phyloP scores from a whole-genome alignment of 2,797 vertebrate species.

The Coregonus suidteri region DNA sequence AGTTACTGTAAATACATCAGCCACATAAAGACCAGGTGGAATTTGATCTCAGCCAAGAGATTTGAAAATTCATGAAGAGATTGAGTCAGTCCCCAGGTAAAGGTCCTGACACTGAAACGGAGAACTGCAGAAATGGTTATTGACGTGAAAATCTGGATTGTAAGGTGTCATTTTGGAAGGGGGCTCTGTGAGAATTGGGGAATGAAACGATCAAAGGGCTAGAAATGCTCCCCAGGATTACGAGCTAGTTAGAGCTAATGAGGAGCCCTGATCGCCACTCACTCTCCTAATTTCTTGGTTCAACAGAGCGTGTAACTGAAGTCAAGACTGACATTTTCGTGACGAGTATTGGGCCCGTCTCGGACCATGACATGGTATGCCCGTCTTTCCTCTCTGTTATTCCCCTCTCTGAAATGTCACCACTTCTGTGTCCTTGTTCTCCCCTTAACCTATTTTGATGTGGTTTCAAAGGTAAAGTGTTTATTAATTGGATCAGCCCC shows the following conservation, averaged over 20 bases:
- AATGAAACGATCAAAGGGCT: constrained; percentile 70
- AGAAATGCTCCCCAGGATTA: constrained; percentile 73
- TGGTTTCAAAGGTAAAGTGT: constrained; percentile 40
- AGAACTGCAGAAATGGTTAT: constrained; percentile 48
- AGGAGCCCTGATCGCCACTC: constrained; percentile 81
- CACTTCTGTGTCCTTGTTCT: constrained; percentile 19
- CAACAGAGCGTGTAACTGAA: constrained; percentile 99
- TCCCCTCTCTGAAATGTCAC: constrained; percentile 66
- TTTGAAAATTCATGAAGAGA: constrained; percentile 47
- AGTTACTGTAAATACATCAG: constrained; percentile 31
- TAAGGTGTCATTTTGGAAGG: constrained; percentile 18
- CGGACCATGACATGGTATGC: constrained; percentile 99
- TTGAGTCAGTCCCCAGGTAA: constrained; percentile 29
- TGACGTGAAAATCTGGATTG: constrained; percentile 29
- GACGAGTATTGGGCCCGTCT: constrained; percentile 98
- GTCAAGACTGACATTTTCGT: constrained; percentile 99
- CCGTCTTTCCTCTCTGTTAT: constrained; percentile 45
- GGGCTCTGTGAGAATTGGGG: constrained; percentile 51
- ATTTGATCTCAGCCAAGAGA: constrained; percentile 23
- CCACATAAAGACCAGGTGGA: neutral
- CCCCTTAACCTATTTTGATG: constrained; percentile 16
- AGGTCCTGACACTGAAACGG: constrained; percentile 43
- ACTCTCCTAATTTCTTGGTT: constrained; percentile 91
- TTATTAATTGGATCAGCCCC: constrained; percentile 48
- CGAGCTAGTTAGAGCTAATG: constrained; percentile 79